Base-by-base conservation (phyloP, 30 jellyfish, hydroid and myxozoan species). In the Catostylus mosaicus region DNA sequence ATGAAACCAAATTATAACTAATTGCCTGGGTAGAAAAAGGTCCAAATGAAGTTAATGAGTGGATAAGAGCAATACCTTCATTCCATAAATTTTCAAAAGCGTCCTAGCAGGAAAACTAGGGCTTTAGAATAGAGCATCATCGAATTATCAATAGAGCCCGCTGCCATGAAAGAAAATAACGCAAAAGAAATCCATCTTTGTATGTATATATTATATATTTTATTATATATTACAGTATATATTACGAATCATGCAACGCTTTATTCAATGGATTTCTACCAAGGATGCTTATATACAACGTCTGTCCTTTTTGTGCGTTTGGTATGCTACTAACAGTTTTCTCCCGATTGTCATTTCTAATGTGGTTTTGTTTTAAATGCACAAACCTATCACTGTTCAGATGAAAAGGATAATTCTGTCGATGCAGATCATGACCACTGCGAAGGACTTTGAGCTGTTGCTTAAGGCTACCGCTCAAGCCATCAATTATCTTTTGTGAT, bases 221-320 rank as follows among this genome's bases (percentile, higher is more conserved):
- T n/a, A n/a, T n/a, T n/a, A n/a, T n/a, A n/a, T n/a, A n/a, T n/a
- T n/a, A n/a, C n/a, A n/a, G n/a, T n/a, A 23, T 23, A 16, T 4
- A 1, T 57, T 38, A 76, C 1, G 78, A 26, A 26, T 35, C 45
- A 43, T 82, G 71, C 72, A 35, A 59, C n/a, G 75, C 8, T 40
- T 74, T 74, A 38, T 50, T 50, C 20, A 82, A 35, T 11, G 92
- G 92, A 52, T 67, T 82, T 62, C 75, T 82, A 30, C 92, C 92
- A 2, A 82, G 78, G n/a, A 82, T 82, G 30, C 92, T 82, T 31
- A 82, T 82, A 47, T 68, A 82, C 14, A 82, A 34, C 3, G 85
- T 63, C 30, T 70, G 37, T 35, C 86, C 72, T 48, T 68, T 70
- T 24, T 59, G 52, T 47, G 73, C 36, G 36, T 57, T 51, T 27